Percentiles rank a stretch among this genome's conserved stretches.
These are phyloP conservation scores for Castor canadensis DNA, from an alignment of 2,113 vertebrate species.

Conservation along the genomic window DNA sequence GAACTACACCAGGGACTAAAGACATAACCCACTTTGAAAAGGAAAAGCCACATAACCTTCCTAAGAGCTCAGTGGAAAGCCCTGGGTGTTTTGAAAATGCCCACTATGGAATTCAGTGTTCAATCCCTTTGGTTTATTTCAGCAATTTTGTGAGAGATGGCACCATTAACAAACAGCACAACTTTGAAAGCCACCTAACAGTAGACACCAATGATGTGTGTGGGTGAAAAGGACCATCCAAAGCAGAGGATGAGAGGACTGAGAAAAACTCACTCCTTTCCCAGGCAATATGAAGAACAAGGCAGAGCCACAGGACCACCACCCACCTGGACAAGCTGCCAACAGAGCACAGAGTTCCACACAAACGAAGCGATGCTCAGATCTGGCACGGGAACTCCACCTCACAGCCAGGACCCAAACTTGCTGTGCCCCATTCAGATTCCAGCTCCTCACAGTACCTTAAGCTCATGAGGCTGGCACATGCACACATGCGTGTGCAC, in stretches of 20 bases:
- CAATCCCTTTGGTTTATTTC: neutral
- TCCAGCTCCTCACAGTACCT: neutral
- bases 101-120: neutral
- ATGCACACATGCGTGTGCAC: accelerated
- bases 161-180: neutral
- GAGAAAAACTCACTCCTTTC: neutral
- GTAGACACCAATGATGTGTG: neutral
- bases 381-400: neutral
- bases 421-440: neutral
- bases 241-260: neutral
- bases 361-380: neutral
- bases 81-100: neutral
- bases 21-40: neutral
- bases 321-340: neutral
- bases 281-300: neutral
- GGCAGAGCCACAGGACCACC: neutral
- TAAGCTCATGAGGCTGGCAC: neutral
- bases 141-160: neutral
- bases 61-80: neutral
- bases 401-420: neutral
- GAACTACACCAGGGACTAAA: neutral
- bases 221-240: neutral
- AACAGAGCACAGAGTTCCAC: neutral
- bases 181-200: neutral
- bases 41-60: neutral